Evolutionary conservation across 2,888 invertebrate genomes (phyloP), one percentile per base, ranked within the genome.

Genomic region (Lasius platythorax): DNA sequence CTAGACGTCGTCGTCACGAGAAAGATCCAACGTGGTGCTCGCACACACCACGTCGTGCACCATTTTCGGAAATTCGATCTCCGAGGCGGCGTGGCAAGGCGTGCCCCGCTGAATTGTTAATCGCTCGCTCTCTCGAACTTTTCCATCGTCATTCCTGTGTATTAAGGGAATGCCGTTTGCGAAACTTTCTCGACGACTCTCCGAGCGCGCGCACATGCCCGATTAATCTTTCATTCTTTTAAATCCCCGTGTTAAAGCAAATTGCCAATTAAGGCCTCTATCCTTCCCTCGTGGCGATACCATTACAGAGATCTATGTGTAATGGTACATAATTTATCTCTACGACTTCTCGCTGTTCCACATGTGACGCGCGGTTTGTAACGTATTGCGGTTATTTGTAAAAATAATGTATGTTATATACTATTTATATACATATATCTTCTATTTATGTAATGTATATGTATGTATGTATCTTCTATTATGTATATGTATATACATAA

Each of bases 191-290:
- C 4, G 72, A 3, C 43, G 33, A 30, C 73, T 40, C 28, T 28
- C 3, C 5, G 37, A 2, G 33, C 2, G 33, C 2, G 23, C 37
- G 33, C 53, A 23, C 56, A 0, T 30, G 40, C 46, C 43, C 61
- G 43, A 73, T 73, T 79, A 73, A 58, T 73, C 79, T 73, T 28
- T 43, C 53, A 33, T 79, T 79, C 79, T 73, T 78, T 73, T 61
- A 79, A 79, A 79, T 72, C 58, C 73, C 43, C 79, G 23, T 37
- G 73, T 79, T 72, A 43, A 46, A 43, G 72, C 72, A 79, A 79
- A 79, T 79, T 79, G 79, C 79, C 73, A 79, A 72, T 79, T 79
- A 79, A 72, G 46, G 46, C 68, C n/a, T 40, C 53, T 40, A 78
- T 78, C 70, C 68, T 61, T 43, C 23, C 33, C 43, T 18, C 0